Base-by-base conservation (phyloP, 2,888 invertebrate genomes). In the Pocota personata region DNA sequence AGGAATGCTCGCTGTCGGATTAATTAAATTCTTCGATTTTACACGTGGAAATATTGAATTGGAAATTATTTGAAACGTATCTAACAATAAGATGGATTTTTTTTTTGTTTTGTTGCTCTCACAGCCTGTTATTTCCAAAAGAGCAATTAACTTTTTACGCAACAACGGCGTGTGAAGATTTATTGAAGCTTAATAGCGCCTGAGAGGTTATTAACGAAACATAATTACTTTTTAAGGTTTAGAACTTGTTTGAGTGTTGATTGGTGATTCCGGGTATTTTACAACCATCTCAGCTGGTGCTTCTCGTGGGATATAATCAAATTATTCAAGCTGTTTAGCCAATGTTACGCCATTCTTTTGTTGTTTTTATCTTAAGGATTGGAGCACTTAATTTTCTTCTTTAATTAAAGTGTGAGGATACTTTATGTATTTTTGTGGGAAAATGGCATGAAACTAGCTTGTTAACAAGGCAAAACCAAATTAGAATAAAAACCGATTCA, bases 241-340 rank as follows among this genome's bases (percentile, higher is more conserved):
- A 67, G 67, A 67, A 67, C 67, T 67, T 40, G 55, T 52, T 67
- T 67, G 67, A 27, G 32, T 67, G 55, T 10, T 27, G 37, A 37
- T 19, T 52, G 50, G 24, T 52, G 52, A 50, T 57, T 57, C 35
- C 52, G 24, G 24, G 24, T 10, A 1, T 62, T 60, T 73, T 27
- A 62, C 37, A 35, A n/a, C 14, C n/a, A 12, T n/a, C 37, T 19
- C 58, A 37, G 50, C 3, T 27, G 40, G 50, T 62, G 19, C 21
- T 21, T 6, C 14, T 12, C 24, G 14, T 37, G 24, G 2, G 50
- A 24, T 37, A 1, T 40, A 60, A 16, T 24, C 3, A 52, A 14
- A 37, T 14, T 3, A 7, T 37, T 52, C 24, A 52, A 12, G 24
- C 24, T 27, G 66, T 21, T 35, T 21, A 10, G 37, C 3, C 5